Conservation (phyloP, 1,140 invertebrate genomes). For the Lasioglossum albipes region DNA sequence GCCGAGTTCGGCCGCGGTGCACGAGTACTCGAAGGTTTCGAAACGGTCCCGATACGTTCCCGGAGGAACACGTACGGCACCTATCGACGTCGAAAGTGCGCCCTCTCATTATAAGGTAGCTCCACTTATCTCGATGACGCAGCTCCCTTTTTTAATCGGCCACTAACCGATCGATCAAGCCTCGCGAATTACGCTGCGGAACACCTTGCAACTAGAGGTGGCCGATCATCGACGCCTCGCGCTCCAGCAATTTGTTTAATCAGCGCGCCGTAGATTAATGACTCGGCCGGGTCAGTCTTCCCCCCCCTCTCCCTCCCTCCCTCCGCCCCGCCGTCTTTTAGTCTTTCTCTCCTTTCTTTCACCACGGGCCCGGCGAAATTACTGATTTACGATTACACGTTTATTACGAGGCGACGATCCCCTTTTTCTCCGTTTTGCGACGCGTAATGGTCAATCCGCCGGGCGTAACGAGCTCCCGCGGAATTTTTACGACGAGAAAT, state of each 20-base stretch:
- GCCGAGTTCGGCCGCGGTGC: background rate
- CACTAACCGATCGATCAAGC: slow-evolving; percentile 56
- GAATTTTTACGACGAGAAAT: slow-evolving; percentile 10
- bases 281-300: slow-evolving; percentile 7
- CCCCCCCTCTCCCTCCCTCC: background rate
- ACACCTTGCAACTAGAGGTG: slow-evolving; percentile 49
- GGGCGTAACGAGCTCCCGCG: slow-evolving; percentile 1
- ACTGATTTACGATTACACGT: slow-evolving; percentile 50
- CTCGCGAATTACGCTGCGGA: slow-evolving; percentile 42
- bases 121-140: slow-evolving; percentile 61
- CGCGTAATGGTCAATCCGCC: slow-evolving; percentile 17
- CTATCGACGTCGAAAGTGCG: slow-evolving; percentile 44
- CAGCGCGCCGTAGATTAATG: slow-evolving; percentile 46
- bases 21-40: slow-evolving; percentile 37
- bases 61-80: slow-evolving; percentile 11
- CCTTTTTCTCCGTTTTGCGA: background rate
- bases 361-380: slow-evolving; percentile 9
- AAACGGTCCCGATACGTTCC: slow-evolving; percentile 28
- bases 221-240: slow-evolving; percentile 31
- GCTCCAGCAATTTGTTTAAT: slow-evolving; percentile 52
- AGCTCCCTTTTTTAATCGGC: slow-evolving; percentile 55
- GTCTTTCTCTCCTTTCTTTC: background rate
- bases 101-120: slow-evolving; percentile 63
- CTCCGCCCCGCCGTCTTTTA: too few relatives aligned
- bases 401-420: background rate